Evolutionary conservation across 2,888 invertebrate genomes (phyloP).

Genomic region (Hymenopus coronatus): DNA sequence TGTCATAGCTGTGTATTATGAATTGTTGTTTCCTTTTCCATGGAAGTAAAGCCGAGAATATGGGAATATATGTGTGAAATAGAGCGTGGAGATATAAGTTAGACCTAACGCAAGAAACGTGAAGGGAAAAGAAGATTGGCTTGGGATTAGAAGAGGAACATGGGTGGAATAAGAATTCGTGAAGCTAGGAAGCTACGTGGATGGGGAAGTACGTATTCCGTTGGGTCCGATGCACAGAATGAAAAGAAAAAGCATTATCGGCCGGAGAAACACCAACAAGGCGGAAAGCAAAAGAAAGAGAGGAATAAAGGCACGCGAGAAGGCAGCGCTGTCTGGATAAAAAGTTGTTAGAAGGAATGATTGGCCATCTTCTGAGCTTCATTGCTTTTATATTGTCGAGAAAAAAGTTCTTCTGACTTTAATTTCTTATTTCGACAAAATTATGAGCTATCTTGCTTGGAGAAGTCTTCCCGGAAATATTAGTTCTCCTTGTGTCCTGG

Average conservation of each 20-base stretch:
- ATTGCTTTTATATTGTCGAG: background rate
- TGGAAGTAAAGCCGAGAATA: background rate
- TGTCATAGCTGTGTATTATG: too few relatives aligned
- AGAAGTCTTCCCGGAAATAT: too few relatives aligned
- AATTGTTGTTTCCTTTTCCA: background rate
- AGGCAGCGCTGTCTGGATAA: background rate
- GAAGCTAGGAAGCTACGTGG: background rate
- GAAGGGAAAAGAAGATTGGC: conserved; percentile 30
- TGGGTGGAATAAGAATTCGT: conserved; percentile 30
- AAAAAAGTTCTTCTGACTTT: background rate
- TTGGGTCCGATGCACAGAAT: conserved; percentile 10
- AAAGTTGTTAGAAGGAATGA: background rate
- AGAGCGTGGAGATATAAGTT: background rate
- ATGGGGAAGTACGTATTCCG: conserved; percentile 11
- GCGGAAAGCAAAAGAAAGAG: conserved; percentile 18
- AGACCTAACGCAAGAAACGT: conserved; percentile 20
- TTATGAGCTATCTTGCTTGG: background rate
- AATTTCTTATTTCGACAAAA: background rate
- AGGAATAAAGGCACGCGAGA: background rate
- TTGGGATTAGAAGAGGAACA: conserved; percentile 32
- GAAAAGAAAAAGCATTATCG: conserved; percentile 17
- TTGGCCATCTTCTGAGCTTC: background rate
- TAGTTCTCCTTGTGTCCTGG: too few relatives aligned
- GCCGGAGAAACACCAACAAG: background rate
- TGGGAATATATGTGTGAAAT: conserved; percentile 17